phyloP scores from a whole-genome alignment of 2,888 invertebrate species.

The Charanyca ferruginea region DNA sequence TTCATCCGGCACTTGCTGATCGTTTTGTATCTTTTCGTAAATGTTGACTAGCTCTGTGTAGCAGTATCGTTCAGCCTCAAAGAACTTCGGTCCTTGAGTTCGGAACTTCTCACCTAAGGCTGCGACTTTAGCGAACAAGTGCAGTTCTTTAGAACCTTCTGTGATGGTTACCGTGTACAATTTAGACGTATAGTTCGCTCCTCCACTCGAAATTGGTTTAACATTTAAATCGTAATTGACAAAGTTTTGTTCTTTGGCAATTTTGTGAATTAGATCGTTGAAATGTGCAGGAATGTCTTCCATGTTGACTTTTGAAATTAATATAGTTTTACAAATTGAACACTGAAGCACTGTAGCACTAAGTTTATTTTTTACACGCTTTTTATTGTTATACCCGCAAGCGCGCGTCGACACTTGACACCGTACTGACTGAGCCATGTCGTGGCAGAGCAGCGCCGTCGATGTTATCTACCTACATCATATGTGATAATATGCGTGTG shows the following conservation, averaged over 20 bases:
- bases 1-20: conserved; percentile 66
- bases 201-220: conserved; percentile 64
- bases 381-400: neutral
- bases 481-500: neutral
- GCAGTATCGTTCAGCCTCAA: conserved; percentile 71
- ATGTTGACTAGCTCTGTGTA: conserved; percentile 71
- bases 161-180: conserved; percentile 63
- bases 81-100: conserved; percentile 62
- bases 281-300: conserved; percentile 28
- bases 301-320: conserved; percentile 27
- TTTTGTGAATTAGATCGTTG: conserved; percentile 45
- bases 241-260: conserved; percentile 61
- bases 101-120: conserved; percentile 72
- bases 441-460: neutral
- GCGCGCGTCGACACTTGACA: neutral
- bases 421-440: conserved; percentile 16
- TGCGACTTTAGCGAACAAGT: conserved; percentile 78
- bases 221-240: conserved; percentile 56
- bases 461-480: neutral
- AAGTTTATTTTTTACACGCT: no score
- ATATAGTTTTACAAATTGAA: neutral
- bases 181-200: conserved; percentile 72
- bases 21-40: conserved; percentile 70
- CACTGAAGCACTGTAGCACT: neutral
- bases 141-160: conserved; percentile 53